phyloP scores from a whole-genome alignment of 2,113 vertebrate genomes.

The Hemiprocne comata region DNA sequence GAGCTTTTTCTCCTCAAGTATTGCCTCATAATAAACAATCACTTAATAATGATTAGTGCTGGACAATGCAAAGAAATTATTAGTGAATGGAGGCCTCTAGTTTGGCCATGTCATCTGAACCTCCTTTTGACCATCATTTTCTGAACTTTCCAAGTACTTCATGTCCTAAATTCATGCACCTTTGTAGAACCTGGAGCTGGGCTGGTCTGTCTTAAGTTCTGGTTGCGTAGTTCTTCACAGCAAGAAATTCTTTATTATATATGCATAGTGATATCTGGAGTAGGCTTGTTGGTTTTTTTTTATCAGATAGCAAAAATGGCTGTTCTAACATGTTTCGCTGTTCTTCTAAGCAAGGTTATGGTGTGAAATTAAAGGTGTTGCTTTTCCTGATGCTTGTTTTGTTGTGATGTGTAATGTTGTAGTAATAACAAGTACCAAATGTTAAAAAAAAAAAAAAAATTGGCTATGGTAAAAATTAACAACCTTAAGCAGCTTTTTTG shows the following conservation, averaged over 20 bases:
- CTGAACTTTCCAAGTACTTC: background rate
- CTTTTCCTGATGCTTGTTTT: background rate
- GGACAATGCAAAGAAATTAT: background rate
- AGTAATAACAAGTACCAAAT: background rate
- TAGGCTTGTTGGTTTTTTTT: background rate
- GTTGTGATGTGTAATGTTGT: background rate
- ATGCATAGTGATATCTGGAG: background rate
- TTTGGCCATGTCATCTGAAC: background rate
- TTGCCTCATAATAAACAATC: background rate
- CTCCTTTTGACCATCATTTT: background rate
- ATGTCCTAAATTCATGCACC: background rate
- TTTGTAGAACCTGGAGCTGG: background rate
- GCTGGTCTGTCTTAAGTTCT: background rate
- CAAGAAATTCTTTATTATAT: background rate
- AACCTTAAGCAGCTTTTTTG: background rate
- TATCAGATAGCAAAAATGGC: background rate
- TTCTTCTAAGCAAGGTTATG: background rate
- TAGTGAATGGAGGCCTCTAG: background rate
- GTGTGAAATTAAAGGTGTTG: background rate
- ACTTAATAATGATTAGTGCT: background rate
- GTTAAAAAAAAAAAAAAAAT: background rate
- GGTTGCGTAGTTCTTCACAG: background rate
- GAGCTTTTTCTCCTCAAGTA: background rate
- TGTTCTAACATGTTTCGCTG: background rate
- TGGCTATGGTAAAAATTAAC: background rate